Conservation (phyloP, 1,140 invertebrate genomes). For the Streblospio benedicti region DNA sequence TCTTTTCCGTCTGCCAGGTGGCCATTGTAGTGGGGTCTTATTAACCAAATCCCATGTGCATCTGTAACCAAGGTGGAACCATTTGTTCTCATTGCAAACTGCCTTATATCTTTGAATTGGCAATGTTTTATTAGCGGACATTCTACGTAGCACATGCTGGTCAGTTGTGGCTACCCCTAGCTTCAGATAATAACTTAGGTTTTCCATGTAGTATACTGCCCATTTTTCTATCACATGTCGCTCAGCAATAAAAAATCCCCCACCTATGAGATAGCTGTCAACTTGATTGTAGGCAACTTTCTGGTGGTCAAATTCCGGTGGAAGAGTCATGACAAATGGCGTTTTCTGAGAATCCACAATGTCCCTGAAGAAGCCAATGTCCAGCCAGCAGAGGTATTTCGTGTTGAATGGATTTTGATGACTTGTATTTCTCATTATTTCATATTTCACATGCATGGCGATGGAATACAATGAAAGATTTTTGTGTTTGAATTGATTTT, state of each 20-base stretch:
- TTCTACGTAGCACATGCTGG: conserved; percentile 29
- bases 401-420: conserved; percentile 17
- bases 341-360: not conserved
- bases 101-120: too few species aligned
- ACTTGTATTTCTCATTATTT: conserved; percentile 16
- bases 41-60: too few species aligned
- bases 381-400: conserved; percentile 27
- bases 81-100: too few species aligned
- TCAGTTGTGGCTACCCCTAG: conserved; percentile 28
- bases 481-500: conserved; percentile 24
- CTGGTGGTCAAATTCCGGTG: not conserved
- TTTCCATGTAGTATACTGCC: conserved; percentile 24
- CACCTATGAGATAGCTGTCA: not conserved
- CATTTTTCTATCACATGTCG: not conserved
- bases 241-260: not conserved
- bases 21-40: too few species aligned
- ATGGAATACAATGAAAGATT: conserved; percentile 24
- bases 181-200: not conserved
- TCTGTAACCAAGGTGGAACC: too few species aligned
- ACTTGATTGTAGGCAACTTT: not conserved
- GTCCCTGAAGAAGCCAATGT: conserved; percentile 30
- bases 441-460: conserved; percentile 26
- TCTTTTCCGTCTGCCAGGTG: too few species aligned
- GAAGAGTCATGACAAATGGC: not conserved
- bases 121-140: too few species aligned